Evolutionary conservation across 2,797 vertebrate species (phyloP), one percentile per base, ranked within the genome.

Genomic region (Gambelia wislizenii): DNA sequence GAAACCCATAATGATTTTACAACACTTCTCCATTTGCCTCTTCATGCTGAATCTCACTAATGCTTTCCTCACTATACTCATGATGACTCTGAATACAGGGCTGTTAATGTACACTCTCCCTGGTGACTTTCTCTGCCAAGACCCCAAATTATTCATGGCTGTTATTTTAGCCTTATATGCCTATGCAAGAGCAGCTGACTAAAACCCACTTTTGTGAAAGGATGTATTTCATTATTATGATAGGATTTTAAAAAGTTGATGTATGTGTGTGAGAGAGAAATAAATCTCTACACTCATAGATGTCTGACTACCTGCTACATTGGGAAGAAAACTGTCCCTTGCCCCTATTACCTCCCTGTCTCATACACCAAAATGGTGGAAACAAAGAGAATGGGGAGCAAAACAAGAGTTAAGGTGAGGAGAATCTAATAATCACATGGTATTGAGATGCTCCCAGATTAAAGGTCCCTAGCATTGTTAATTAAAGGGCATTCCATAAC

Each of bases 71-170:
- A 0, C 1, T 44, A 49, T 14, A 14, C 27, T 20, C 88, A 2
- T 47, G 22, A 52, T 74, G 67, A 85, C 59, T 78, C 30, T 67
- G 0, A 47, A 1, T 74, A 33, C 0, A 47, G 33, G 16, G 1
- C 75, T 88, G 69, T 79, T 79, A 4, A 80, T n/a, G 42, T 56
- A 74, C 8, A 59, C 49, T 90, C 33, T 80, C 83, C 69, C 76
- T 84, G 22, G 44, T 52, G 83, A 27, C 44, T 90, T 20, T 61
- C 86, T 86, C 76, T 27, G 1, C 44, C 74, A 84, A 79, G 47
- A 85, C 69, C 64, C 18, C 84, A 82, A 42, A 86, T n/a, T 72
- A 79, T 4, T 16, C 75, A 27, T 76, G 16, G 56, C 64, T 91
- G 67, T 80, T 87, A 85, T 8, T 44, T 83, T 30, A 77, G 36